Base-by-base conservation (phyloP, 2,797 vertebrate genomes). In the Enteromius mattozi region DNA sequence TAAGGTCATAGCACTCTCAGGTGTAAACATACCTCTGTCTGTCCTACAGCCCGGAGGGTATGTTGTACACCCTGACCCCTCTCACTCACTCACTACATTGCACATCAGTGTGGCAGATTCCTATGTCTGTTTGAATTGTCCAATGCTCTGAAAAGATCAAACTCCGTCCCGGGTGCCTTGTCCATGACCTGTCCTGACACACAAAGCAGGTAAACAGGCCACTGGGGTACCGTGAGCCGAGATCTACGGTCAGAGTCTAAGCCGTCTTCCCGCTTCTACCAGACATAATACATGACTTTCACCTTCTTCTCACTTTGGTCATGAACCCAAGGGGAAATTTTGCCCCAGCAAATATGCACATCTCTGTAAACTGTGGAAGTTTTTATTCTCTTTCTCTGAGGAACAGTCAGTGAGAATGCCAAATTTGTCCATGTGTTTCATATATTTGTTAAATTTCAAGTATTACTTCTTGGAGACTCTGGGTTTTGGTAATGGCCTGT, bases 401-500 rank as follows among this genome's bases (percentile, higher is more conserved):
- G 54, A 81, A 65, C 33, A 70, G 68, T 81, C 72, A 71, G 76
- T 42, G 49, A 69, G 80, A 76, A 78, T 37, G 84, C 86, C 89
- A 89, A 84, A 86, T 83, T 63, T 76, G 65, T 88, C 80, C 89
- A 90, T 86, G 82, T 87, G 87, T 90, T 90, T 88, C 86, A 90
- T 84, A 87, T 87, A 85, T 88, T 89, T 81, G 72, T 75, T 78
- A 75, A 84, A 82, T 72, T 85, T 88, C 51, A 21, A 85, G 37
- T 71, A 84, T 84, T 85, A 66, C 82, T 84, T 84, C 74, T 83
- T 66, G 47, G 79, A 81, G 42, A 56, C 59, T 84, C 51, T 84
- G 71, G 78, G n/a, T 79, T 77, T 87, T 81, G 54, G 82, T 86
- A 88, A 86, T 63, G 76, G 74, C 81, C 82, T 72, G 82, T 80